Conservation (phyloP, 1,140 invertebrate species). For the Micrasema longulum region DNA sequence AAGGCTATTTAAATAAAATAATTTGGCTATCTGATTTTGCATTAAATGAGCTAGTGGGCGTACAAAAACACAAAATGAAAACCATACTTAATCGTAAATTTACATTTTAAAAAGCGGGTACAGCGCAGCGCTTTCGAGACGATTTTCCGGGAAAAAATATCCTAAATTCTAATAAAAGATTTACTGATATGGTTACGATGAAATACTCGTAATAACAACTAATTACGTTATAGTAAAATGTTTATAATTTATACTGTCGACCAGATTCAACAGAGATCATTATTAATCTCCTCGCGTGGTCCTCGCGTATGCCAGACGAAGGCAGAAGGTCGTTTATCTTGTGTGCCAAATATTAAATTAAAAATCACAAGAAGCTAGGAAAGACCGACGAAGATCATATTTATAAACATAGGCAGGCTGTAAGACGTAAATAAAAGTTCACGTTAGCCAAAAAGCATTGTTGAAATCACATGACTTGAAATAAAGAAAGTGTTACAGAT, state of each 20-base stretch:
- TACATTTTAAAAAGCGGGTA: no score
- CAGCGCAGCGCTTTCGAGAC: no score
- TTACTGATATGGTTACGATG: no score
- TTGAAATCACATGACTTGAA: conserved; percentile 2
- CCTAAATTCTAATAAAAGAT: no score
- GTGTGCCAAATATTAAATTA: conserved; percentile 3
- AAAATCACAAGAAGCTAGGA: conserved; percentile 5
- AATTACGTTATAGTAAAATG: neutral
- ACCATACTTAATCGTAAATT: no score
- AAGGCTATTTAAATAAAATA: no score
- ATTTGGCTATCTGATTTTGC: no score
- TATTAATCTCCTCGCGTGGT: conserved; percentile 6
- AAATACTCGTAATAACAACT: no score
- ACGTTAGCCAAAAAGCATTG: neutral
- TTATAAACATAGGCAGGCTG: conserved; percentile 14
- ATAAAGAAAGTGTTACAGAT: neutral
- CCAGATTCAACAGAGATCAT: neutral
- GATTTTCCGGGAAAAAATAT: no score
- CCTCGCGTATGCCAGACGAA: neutral
- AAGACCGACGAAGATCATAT: conserved; percentile 6
- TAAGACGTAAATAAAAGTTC: neutral
- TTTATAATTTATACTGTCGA: neutral
- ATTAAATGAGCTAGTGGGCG: no score
- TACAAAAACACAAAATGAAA: no score
- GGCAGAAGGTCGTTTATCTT: neutral